Conservation (phyloP, 2,113 vertebrate species). For the Dromiciops gliroides region DNA sequence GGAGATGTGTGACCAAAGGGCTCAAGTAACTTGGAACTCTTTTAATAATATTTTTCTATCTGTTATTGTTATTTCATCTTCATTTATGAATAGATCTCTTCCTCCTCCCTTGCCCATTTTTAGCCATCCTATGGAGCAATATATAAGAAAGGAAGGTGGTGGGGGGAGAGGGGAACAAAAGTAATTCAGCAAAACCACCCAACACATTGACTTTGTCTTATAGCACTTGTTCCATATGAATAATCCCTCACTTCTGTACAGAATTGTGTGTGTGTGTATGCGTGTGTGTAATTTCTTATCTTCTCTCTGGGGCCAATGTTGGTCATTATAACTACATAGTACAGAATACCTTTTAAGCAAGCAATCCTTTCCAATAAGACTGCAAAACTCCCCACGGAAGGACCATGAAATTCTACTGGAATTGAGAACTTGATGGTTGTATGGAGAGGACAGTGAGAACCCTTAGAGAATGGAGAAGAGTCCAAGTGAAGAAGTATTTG, state of each 20-base stretch:
- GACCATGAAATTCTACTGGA: not conserved
- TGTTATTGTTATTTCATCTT: not conserved
- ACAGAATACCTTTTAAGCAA: slow-evolving; percentile 45
- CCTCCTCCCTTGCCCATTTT: not conserved
- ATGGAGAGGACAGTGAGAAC: slow-evolving; percentile 3
- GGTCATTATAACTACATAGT: not conserved
- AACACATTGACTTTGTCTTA: not conserved
- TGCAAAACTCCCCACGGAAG: not conserved
- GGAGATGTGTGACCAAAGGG: not conserved
- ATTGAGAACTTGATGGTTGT: slow-evolving; percentile 3
- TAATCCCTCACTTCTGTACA: not conserved
- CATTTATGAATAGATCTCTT: not conserved
- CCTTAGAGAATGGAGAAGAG: not conserved
- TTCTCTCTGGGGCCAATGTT: not conserved
- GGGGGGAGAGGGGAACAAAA: not conserved
- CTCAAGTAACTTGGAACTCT: not conserved
- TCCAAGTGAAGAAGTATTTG: slow-evolving; percentile 47
- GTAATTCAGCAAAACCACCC: not conserved
- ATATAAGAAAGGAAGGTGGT: not conserved
- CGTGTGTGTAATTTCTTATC: not conserved
- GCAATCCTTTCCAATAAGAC: slow-evolving; percentile 37
- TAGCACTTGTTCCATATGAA: not conserved
- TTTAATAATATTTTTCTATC: not conserved
- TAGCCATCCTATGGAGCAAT: not conserved
- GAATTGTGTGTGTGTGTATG: not conserved